Percentiles rank a stretch among this genome's conserved stretches.
phyloP scores from a whole-genome alignment of 2,113 vertebrate genomes.

The Bubo blakistoni region DNA sequence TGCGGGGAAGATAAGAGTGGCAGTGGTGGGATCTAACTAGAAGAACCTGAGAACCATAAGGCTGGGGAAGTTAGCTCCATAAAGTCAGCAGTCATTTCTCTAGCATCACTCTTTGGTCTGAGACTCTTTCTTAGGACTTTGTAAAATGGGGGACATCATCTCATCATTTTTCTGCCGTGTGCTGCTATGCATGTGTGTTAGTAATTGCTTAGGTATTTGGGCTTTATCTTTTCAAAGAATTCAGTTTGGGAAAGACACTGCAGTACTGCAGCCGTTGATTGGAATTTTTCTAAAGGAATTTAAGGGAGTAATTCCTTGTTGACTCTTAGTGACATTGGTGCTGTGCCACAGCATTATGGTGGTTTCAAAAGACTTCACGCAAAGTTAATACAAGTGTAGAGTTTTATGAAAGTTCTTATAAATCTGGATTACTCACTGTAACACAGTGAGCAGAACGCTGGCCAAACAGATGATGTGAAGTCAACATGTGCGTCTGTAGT shows the following conservation, averaged over 20 bases:
- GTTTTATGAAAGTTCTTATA: background rate
- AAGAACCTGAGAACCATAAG: background rate
- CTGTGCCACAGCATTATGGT: background rate
- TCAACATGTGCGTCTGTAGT: background rate
- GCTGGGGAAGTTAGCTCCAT: background rate
- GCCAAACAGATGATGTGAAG: background rate
- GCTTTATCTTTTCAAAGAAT: background rate
- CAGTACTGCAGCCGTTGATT: background rate
- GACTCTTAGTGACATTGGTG: background rate
- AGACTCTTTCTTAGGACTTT: background rate
- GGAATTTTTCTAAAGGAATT: background rate
- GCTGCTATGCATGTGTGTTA: background rate
- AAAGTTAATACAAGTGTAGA: background rate
- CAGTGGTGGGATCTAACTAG: background rate
- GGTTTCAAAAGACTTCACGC: background rate
- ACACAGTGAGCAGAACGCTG: fast-evolving
- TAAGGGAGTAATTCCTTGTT: background rate
- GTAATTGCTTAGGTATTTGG: background rate
- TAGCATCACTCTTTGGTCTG: background rate
- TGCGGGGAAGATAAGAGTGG: background rate
- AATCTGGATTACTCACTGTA: background rate
- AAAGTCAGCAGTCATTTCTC: background rate
- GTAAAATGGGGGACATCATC: background rate
- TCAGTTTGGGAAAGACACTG: background rate
- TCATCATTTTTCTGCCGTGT: background rate